Evolutionary conservation across 2,797 vertebrate species (phyloP).

Genomic region (Euphonia xanthogaster): DNA sequence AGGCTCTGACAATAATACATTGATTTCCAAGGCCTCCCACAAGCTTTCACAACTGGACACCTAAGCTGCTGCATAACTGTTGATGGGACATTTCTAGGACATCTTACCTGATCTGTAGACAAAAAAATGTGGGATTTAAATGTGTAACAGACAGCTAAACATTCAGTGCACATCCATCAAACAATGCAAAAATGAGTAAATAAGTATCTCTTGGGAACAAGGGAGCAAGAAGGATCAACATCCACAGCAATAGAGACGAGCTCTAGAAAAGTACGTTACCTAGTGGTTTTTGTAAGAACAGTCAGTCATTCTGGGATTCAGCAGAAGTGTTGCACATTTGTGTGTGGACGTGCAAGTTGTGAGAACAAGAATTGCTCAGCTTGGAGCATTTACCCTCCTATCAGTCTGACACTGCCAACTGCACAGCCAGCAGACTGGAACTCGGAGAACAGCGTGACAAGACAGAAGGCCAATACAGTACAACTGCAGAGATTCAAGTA

Average conservation of each 20-base stretch:
- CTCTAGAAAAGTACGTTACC: constrained; percentile 21
- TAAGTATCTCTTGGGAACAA: neutral
- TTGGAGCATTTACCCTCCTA: neutral
- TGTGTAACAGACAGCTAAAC: neutral
- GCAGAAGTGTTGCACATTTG: neutral
- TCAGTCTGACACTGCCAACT: neutral
- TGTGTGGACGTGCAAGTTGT: neutral
- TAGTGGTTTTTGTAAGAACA: constrained; percentile 39
- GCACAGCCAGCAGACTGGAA: neutral
- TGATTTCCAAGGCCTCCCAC: neutral
- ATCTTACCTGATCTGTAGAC: neutral
- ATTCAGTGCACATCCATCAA: neutral
- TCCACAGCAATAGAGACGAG: neutral
- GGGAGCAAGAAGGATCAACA: neutral
- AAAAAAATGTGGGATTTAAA: neutral
- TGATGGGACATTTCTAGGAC: neutral
- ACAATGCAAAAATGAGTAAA: neutral
- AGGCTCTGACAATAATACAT: neutral
- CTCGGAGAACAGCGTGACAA: neutral
- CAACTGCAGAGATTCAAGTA: constrained; percentile 50
- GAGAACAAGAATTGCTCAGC: constrained; percentile 14
- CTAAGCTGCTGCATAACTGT: neutral
- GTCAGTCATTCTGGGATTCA: constrained; percentile 9
- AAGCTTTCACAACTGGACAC: neutral
- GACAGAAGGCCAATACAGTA: constrained; percentile 25